Percentiles rank a stretch among this genome's conserved stretches.
phyloP scores from a whole-genome alignment of 2,888 invertebrate genomes.

The Drosophila neoperkinsi region DNA sequence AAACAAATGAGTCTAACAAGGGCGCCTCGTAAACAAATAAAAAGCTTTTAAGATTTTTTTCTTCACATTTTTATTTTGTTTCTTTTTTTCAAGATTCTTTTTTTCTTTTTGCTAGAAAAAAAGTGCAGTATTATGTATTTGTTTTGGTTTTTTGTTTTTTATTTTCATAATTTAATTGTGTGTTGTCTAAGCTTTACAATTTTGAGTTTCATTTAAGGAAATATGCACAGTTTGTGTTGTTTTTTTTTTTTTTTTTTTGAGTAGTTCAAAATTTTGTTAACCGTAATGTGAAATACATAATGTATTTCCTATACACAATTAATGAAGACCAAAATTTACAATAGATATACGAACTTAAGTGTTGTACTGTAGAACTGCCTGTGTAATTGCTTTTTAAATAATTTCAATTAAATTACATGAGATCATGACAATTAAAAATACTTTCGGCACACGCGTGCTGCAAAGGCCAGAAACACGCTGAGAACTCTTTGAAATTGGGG shows the following conservation, averaged over 20 bases:
- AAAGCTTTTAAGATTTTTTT: conserved; percentile 56
- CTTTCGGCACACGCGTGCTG: conserved; percentile 71
- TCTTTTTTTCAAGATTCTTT: conserved; percentile 30
- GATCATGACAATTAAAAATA: conserved; percentile 76
- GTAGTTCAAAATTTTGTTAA: conserved; percentile 24
- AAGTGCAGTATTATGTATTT: conserved; percentile 39
- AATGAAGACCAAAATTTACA: conserved; percentile 23
- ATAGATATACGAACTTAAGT: conserved; percentile 34
- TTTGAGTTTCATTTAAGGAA: conserved; percentile 66
- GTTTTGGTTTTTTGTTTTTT: conserved; percentile 19
- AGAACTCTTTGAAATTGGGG: conserved; percentile 72
- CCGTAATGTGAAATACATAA: conserved; percentile 24
- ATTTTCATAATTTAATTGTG: conserved; percentile 45
- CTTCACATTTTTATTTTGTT: conserved; percentile 47
- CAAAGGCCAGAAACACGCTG: conserved; percentile 67
- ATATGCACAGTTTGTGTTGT: conserved; percentile 61
- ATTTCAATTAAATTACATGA: conserved; percentile 76
- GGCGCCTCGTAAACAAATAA: conserved; percentile 49
- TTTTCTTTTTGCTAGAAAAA: conserved; percentile 40
- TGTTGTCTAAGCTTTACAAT: conserved; percentile 61
- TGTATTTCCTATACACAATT: conserved; percentile 22
- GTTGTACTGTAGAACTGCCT: conserved; percentile 20
- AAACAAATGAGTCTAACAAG: conserved; percentile 50
- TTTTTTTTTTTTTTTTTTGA: conserved; percentile 22
- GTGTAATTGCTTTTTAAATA: conserved; percentile 52